phyloP scores from a whole-genome alignment of 2,113 vertebrate genomes.

The Parotia lawesii region DNA sequence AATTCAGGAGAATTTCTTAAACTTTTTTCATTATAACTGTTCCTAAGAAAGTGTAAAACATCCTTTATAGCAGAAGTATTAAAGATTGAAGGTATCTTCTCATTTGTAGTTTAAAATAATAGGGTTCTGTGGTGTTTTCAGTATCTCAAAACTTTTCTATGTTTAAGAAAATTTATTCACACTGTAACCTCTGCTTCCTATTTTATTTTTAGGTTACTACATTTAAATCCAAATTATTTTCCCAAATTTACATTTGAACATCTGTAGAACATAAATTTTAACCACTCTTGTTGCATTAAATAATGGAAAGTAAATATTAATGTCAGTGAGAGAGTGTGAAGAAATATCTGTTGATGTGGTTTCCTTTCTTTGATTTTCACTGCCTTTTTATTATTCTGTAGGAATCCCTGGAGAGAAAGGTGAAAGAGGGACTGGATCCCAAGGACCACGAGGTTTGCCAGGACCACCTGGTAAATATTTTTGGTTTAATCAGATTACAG shows the following conservation, averaged over 20 bases:
- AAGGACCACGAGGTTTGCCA: constrained; percentile 82
- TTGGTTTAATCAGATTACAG: neutral
- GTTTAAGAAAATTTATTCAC: neutral
- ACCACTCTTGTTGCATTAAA: constrained; percentile 3
- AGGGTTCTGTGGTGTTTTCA: neutral
- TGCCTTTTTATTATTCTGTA: constrained; percentile 40
- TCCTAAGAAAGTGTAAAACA: neutral
- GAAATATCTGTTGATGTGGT: neutral
- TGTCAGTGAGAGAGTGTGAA: neutral
- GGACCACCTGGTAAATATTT: constrained; percentile 85
- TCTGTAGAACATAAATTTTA: constrained; percentile 46
- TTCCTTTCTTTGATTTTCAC: neutral
- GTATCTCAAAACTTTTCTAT: neutral
- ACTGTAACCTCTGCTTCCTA: neutral
- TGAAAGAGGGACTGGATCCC: constrained; percentile 85
- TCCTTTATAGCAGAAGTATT: neutral
- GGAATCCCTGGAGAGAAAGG: constrained; percentile 91
- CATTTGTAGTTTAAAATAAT: neutral
- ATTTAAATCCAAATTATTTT: constrained; percentile 30
- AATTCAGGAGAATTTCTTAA: neutral
- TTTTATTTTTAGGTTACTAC: constrained; percentile 6
- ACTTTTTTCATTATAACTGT: neutral
- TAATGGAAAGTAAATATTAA: neutral
- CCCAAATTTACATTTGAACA: neutral
- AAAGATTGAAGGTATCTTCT: neutral